Evolutionary conservation across 2,113 vertebrate genomes (phyloP).

Genomic region (Plestiodon gilberti): DNA sequence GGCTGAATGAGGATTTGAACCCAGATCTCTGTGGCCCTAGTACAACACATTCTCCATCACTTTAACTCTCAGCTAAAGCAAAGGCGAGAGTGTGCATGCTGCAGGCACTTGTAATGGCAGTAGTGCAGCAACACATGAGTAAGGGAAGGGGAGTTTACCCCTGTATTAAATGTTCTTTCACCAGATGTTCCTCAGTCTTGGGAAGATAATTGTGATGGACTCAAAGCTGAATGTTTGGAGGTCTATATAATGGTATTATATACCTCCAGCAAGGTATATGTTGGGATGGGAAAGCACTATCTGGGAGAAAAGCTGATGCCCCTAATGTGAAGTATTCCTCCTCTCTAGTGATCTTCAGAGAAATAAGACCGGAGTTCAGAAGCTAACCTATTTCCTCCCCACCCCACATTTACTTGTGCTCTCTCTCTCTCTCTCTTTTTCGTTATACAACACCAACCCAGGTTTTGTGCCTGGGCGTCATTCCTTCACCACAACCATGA

Average conservation of each 20-base stretch:
- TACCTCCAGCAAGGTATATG: background rate
- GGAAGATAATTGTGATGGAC: background rate
- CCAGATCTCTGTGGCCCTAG: no score
- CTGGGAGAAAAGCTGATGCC: background rate
- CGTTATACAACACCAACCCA: background rate
- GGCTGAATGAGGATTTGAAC: no score
- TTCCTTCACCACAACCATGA: constrained; percentile 76
- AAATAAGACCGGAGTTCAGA: background rate
- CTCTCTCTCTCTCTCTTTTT: background rate
- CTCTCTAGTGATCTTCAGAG: background rate
- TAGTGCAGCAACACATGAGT: background rate
- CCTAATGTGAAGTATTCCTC: background rate
- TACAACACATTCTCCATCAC: no score
- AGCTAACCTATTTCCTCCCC: background rate
- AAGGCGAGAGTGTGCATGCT: background rate
- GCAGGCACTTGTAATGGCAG: background rate
- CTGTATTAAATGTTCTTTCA: background rate
- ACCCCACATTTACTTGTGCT: no score
- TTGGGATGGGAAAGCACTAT: rapidly evolving
- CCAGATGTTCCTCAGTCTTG: background rate
- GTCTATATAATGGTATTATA: background rate
- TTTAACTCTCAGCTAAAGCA: background rate
- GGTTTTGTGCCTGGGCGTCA: background rate
- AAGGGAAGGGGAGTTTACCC: background rate
- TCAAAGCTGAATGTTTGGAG: background rate